Base-by-base conservation (phyloP, 2,797 vertebrate genomes). In the Siniperca scherzeri region DNA sequence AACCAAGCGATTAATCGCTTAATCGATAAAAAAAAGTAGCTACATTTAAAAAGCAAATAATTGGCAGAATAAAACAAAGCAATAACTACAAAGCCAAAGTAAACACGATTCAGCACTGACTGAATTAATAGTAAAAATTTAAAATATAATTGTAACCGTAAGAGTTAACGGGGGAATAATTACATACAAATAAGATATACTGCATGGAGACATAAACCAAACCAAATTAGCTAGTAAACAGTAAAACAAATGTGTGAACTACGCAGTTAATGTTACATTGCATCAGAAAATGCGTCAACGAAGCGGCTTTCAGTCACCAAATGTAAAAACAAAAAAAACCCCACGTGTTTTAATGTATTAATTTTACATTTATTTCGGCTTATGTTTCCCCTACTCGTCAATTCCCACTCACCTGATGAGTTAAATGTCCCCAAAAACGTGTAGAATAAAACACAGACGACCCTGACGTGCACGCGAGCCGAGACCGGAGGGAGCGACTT, bases 381-480 rank as follows among this genome's bases (percentile, higher is more conserved):
- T 0, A 0, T 0, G 0, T 1, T 3, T 2, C 0, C 4, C 16
- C 0, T 0, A 1, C 4, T 0, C 0, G 3, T 33, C 0, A 0
- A 1, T 22, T 42, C 59, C 2, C 68, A 91, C 94, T 93, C 86
- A 95, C 94, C 93, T 89, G 50, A 1, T 2, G 13, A 3, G n/a
- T n/a, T 11, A 21, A 59, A 86, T 9, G 56, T 5, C 16, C 0
- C 17, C 16, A 7, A 25, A 55, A 27, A 68, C 2, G 11, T 5
- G 16, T n/a, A 0, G 3, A 50, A 25, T 11, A 5, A 10, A 10
- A 2, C 19, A 14, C 4, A 48, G 8, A 61, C 0, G 36, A 40
- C 11, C 14, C 59, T 17, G 22, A 1, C 0, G 14, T 0, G 3
- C 33, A 19, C 14, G 2, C 14, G 17, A 0, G 11, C 7, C 14